These are phyloP conservation scores for Psilanteris sp. DNA, from an alignment of 1,140 invertebrate genomes.

Conservation along the genomic window DNA sequence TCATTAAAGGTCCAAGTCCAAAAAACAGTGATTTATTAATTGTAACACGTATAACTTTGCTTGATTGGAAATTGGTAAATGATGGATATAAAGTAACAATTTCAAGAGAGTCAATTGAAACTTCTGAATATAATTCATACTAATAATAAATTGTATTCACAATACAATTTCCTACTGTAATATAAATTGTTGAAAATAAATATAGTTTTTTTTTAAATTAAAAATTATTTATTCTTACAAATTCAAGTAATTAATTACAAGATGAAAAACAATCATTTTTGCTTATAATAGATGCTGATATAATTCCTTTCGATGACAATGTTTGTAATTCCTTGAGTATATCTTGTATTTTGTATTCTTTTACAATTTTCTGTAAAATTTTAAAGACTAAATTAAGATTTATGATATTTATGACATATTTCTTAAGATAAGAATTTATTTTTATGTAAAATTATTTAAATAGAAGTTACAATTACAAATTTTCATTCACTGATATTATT, in stretches of 20 bases:
- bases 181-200: too few species aligned
- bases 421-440: too few species aligned
- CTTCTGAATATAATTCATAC: background rate
- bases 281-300: conserved; percentile 26
- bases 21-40: background rate
- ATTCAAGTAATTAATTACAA: background rate
- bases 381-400: background rate
- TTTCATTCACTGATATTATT: too few species aligned
- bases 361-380: conserved; percentile 22
- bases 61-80: conserved; percentile 18
- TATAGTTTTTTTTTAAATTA: too few species aligned
- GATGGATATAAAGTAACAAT: conserved; percentile 10
- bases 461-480: too few species aligned
- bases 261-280: conserved; percentile 1
- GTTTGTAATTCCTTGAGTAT: conserved; percentile 10
- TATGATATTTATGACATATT: too few species aligned
- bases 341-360: conserved; percentile 1
- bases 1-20: conserved; percentile 2
- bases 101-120: conserved; percentile 7
- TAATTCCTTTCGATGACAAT: conserved; percentile 24
- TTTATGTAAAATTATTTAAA: background rate
- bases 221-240: too few species aligned
- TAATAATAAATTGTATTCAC: background rate
- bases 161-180: too few species aligned
- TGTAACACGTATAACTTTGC: conserved; percentile 4